Evolutionary conservation across 2,888 invertebrate species (phyloP).

Genomic region (Seira musarum): DNA sequence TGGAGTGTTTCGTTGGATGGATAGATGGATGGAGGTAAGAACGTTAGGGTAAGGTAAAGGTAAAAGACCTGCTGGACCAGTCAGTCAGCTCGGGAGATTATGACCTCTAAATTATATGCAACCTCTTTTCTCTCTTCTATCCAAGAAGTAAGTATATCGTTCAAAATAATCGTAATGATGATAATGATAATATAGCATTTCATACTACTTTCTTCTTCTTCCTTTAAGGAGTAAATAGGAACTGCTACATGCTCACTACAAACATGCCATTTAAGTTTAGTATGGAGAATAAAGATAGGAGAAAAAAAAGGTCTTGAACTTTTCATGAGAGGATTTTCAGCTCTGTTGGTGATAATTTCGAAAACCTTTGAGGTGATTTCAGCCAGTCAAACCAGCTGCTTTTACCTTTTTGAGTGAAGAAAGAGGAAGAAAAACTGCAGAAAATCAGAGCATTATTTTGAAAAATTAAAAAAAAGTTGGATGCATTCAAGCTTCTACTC

Average conservation of each 20-base stretch:
- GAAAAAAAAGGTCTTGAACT: constrained; percentile 51
- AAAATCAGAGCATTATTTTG: constrained; percentile 16
- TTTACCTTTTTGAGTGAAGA: constrained; percentile 27
- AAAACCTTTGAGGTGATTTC: not conserved
- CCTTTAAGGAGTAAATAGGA: constrained; percentile 18
- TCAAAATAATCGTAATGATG: constrained; percentile 26
- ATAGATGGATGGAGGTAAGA: constrained; percentile 6
- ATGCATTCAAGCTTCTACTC: not conserved
- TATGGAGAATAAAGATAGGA: constrained; percentile 14
- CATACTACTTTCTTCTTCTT: constrained; percentile 23
- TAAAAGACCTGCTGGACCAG: constrained; percentile 62
- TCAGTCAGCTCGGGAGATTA: constrained; percentile 57
- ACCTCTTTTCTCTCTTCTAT: constrained; percentile 30
- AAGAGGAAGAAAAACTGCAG: constrained; percentile 20
- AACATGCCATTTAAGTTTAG: not conserved
- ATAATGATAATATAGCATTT: constrained; percentile 2
- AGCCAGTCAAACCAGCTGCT: constrained; percentile 24
- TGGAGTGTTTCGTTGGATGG: too few species aligned
- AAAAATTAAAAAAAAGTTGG: not conserved
- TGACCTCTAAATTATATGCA: constrained; percentile 59
- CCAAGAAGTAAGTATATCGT: constrained; percentile 34
- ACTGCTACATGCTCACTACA: not conserved
- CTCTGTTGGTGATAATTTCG: constrained; percentile 44
- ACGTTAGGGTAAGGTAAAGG: constrained; percentile 60
- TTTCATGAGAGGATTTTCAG: constrained; percentile 46